phyloP scores from a whole-genome alignment of 2,113 vertebrate genomes.

The Ardeotis arabs region DNA sequence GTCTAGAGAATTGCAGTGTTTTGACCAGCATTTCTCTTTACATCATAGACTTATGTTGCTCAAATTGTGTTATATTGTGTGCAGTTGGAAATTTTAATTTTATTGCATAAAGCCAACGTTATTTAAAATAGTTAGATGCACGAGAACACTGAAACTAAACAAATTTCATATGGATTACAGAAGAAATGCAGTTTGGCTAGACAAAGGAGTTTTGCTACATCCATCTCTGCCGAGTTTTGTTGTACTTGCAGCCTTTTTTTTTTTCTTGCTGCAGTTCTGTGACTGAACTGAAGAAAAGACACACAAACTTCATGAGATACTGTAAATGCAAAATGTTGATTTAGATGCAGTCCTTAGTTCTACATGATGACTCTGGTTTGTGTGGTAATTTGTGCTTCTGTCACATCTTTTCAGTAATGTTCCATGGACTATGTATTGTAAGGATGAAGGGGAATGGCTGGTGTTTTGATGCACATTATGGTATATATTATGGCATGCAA shows the following conservation, averaged over 20 bases:
- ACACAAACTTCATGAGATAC: neutral
- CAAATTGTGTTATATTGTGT: neutral
- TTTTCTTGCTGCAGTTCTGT: neutral
- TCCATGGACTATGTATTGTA: neutral
- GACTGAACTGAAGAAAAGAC: neutral
- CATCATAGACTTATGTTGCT: neutral
- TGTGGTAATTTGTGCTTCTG: neutral
- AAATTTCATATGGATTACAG: neutral
- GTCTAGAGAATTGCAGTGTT: neutral
- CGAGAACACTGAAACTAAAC: neutral
- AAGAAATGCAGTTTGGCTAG: neutral
- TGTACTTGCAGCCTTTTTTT: neutral
- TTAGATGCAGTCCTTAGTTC: neutral
- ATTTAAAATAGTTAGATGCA: neutral
- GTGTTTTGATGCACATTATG: neutral
- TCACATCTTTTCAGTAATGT: neutral
- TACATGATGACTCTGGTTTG: neutral
- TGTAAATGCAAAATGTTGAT: neutral
- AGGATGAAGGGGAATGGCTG: neutral
- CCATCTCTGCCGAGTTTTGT: neutral
- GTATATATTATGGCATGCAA: neutral
- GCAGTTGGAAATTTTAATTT: neutral
- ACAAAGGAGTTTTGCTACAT: neutral
- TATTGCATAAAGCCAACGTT: neutral
- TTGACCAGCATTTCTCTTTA: neutral